Base-by-base conservation (phyloP, 2,888 invertebrate species). In the Osedax frankpressi region DNA sequence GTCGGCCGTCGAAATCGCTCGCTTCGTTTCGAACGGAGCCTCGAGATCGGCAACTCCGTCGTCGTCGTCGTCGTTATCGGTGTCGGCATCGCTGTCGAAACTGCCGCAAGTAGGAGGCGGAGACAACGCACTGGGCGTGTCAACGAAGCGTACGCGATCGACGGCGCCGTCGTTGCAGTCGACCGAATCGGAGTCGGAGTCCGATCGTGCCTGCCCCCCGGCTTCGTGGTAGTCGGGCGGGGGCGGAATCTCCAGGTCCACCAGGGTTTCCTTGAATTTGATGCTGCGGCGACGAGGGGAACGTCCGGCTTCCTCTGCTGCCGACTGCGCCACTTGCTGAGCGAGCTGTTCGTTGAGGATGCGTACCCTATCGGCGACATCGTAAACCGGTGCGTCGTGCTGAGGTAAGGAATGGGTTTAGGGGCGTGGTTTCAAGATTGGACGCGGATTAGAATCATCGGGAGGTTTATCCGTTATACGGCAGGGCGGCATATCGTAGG, bases 281-380 rank as follows among this genome's bases (percentile, higher is more conserved):
- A 83, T 82, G 68, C 79, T 80, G 28, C 79, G 77, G 72, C 79
- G 78, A 2, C 80, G 73, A 6, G 44, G 44, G 11, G 44, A 44
- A 6, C 19, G 6, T 6, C 11, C 11, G 6, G 19, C 6, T 19
- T 6, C 44, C 44, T 78, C 77, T 74, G 79, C 79, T 30, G 79
- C 79, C 6, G 76, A 73, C 26, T 81, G 81, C 26, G 79, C 77
- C 1, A 81, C 81, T 44, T 82, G 82, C 44, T 80, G 79, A 25
- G 81, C 81, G 14, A 83, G 77, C 74, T 83, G 81, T 28, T 80
- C 79, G 75, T 83, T 83, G 27, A 82, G 77, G 68, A 79, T 78
- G 73, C 80, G 79, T n/a, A 83, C 76, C 44, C 82, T 75, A 59
- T 81, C 82, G 62, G 80, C 80, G 2, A 83, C 81, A 76, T 83